Conservation (phyloP, 2,113 vertebrate species). For the Neogobius melanostomus region DNA sequence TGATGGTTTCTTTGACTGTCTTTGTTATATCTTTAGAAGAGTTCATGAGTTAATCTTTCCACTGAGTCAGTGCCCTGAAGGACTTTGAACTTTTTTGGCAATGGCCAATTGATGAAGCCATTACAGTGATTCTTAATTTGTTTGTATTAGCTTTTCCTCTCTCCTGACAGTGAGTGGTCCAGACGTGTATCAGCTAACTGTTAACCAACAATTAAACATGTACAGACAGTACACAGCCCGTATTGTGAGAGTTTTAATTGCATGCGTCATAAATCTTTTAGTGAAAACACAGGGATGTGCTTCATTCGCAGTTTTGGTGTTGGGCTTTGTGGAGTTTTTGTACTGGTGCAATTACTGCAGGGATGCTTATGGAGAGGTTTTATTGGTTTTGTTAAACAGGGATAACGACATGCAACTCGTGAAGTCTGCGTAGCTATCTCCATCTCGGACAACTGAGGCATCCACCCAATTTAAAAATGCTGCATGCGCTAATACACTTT, state of each 20-base stretch:
- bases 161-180: not conserved
- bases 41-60: not conserved
- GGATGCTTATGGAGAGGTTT: too few relatives aligned
- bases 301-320: not conserved
- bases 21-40: slow-evolving; percentile 6
- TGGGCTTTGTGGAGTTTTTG: not conserved
- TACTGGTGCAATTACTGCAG: too few relatives aligned
- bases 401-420: too few relatives aligned
- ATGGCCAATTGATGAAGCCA: slow-evolving; percentile 1
- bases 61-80: not conserved
- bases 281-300: not conserved
- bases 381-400: too few relatives aligned
- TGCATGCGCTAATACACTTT: too few relatives aligned
- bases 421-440: too few relatives aligned
- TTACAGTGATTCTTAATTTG: slow-evolving; percentile 16
- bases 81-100: not conserved
- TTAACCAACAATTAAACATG: not conserved
- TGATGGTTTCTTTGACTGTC: slow-evolving; percentile 34
- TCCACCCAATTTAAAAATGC: too few relatives aligned
- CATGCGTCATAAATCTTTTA: not conserved
- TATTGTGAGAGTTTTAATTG: not conserved
- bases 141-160: slow-evolving; percentile 1
- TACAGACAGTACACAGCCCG: not conserved
- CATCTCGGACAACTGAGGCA: too few relatives aligned
- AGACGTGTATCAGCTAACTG: not conserved